These are phyloP conservation scores for Trachelipus rathkii DNA, from an alignment of 1,140 invertebrate genomes.

Conservation along the genomic window DNA sequence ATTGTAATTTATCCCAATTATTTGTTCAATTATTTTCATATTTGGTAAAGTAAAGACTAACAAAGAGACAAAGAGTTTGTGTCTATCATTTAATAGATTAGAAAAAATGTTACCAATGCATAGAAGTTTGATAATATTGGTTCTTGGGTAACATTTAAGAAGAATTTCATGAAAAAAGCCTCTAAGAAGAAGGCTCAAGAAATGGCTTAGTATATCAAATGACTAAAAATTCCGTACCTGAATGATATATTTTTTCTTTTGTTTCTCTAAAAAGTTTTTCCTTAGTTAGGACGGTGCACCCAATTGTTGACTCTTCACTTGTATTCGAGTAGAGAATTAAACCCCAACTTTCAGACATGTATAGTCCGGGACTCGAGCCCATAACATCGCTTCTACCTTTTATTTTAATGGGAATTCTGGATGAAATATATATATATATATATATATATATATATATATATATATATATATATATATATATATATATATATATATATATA, in stretches of 20 bases:
- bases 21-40: too few relatives aligned
- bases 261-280: neutral
- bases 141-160: too few relatives aligned
- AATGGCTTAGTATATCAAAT: too few relatives aligned
- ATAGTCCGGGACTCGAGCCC: neutral
- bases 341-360: neutral
- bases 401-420: neutral
- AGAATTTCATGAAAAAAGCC: too few relatives aligned
- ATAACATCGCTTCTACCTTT: neutral
- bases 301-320: neutral
- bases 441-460: neutral
- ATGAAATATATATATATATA: neutral
- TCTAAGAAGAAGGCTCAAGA: too few relatives aligned
- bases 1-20: too few relatives aligned
- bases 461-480: constrained; percentile 2
- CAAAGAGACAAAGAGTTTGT: too few relatives aligned
- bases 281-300: neutral
- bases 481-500: neutral
- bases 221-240: neutral
- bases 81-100: too few relatives aligned
- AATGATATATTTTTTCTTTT: neutral
- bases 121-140: too few relatives aligned
- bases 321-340: neutral
- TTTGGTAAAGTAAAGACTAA: too few relatives aligned
- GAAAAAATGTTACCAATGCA: too few relatives aligned